Conservation (phyloP, 2,113 vertebrate genomes). For the Cathartes aura region DNA sequence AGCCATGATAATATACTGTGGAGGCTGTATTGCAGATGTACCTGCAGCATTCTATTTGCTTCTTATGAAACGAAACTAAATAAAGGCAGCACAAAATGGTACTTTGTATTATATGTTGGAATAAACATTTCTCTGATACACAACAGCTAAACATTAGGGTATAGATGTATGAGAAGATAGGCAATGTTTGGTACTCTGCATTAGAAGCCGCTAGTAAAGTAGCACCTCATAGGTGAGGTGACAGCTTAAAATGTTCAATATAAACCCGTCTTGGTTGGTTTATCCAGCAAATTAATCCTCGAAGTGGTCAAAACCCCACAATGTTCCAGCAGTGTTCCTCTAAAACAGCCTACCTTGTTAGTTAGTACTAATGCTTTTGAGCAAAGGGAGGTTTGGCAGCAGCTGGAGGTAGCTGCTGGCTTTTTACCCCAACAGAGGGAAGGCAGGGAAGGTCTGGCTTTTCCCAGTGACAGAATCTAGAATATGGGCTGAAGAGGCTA, state of each 20-base stretch:
- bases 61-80: background rate
- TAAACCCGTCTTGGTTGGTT: background rate
- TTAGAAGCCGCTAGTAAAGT: background rate
- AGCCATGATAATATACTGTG: background rate
- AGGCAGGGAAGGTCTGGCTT: background rate
- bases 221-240: background rate
- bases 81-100: background rate
- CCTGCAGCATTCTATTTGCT: background rate
- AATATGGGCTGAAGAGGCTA: background rate
- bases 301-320: accelerated
- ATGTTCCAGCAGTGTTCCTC: background rate
- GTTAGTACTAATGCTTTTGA: background rate
- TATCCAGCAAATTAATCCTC: background rate
- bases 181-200: background rate
- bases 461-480: background rate
- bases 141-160: background rate
- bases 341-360: background rate
- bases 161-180: background rate
- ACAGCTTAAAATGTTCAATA: background rate
- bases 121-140: background rate
- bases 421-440: background rate
- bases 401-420: background rate
- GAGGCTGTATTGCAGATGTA: background rate
- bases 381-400: background rate
- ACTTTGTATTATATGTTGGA: background rate